Percentiles rank a stretch among this genome's conserved stretches.
Evolutionary conservation across 1,140 invertebrate genomes (phyloP).

Genomic region (Cotesia typhae): DNA sequence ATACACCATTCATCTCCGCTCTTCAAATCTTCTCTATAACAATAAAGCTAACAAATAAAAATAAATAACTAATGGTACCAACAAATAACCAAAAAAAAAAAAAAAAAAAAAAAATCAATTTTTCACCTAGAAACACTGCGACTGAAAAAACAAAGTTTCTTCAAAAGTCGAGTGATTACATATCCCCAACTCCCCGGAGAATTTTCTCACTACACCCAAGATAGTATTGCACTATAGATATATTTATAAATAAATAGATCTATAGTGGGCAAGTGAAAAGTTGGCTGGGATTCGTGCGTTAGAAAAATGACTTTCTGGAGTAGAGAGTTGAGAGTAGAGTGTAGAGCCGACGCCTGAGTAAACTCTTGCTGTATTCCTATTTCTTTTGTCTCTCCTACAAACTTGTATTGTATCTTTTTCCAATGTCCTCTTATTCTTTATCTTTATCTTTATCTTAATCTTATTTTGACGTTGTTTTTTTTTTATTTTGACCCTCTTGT

Average conservation of each 20-base stretch:
- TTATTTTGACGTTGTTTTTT: neutral
- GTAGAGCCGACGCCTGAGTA: slow-evolving; percentile 6
- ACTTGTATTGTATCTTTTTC: neutral
- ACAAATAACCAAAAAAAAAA: neutral
- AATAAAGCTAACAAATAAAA: neutral
- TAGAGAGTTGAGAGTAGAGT: neutral
- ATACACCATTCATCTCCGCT: neutral
- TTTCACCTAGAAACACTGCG: neutral
- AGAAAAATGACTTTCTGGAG: slow-evolving; percentile 37
- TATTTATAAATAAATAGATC: no score
- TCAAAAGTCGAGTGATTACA: neutral
- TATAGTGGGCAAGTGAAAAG: slow-evolving; percentile 34
- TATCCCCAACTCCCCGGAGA: neutral
- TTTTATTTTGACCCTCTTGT: slow-evolving; percentile 7
- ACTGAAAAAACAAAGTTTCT: neutral
- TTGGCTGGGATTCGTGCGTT: slow-evolving; percentile 41
- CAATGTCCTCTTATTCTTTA: slow-evolving; percentile 3
- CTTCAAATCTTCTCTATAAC: neutral
- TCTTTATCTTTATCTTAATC: neutral
- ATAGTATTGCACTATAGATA: no score
- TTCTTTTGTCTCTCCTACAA: neutral
- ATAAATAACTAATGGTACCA: neutral
- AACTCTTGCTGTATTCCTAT: slow-evolving; percentile 16
- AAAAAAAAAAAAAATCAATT: neutral
- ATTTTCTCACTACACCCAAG: neutral